phyloP scores from a whole-genome alignment of 2,113 vertebrate species.

The Tetraodon nigroviridis region DNA sequence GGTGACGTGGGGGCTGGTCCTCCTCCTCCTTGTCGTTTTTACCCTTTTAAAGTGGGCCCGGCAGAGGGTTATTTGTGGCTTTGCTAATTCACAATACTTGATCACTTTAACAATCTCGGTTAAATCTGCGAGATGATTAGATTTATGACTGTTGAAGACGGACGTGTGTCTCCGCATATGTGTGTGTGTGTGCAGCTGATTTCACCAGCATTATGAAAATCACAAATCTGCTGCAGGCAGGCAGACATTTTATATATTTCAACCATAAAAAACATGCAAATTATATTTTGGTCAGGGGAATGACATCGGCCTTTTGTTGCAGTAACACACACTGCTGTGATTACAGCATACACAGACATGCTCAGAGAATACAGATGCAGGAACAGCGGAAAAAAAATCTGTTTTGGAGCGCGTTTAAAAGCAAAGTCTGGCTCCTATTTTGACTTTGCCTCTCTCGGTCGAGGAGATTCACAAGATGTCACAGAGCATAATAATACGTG shows the following conservation, averaged over 20 bases:
- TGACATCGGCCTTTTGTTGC: slow-evolving; percentile 14
- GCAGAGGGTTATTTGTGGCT: slow-evolving; percentile 81
- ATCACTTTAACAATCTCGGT: slow-evolving; percentile 86
- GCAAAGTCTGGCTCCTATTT: slow-evolving; percentile 21
- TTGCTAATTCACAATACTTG: slow-evolving; percentile 90
- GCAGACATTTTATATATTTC: slow-evolving; percentile 43
- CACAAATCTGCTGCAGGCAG: slow-evolving; percentile 12
- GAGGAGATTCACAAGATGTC: slow-evolving; percentile 13
- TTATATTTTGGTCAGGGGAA: slow-evolving; percentile 25
- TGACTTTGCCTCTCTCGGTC: slow-evolving; percentile 10
- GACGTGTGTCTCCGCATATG: slow-evolving; percentile 24
- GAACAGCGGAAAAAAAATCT: background rate
- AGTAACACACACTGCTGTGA: slow-evolving; percentile 7
- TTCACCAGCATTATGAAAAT: slow-evolving; percentile 23
- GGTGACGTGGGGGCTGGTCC: slow-evolving; percentile 21
- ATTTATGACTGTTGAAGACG: slow-evolving; percentile 80
- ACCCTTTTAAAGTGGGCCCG: slow-evolving; percentile 80
- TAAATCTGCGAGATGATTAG: slow-evolving; percentile 87
- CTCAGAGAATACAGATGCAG: slow-evolving; percentile 13
- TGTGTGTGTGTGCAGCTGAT: slow-evolving; percentile 1
- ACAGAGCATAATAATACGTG: slow-evolving; percentile 18
- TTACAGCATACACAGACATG: background rate
- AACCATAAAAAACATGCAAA: slow-evolving; percentile 1
- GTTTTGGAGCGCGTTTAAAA: slow-evolving; percentile 13
- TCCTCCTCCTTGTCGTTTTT: slow-evolving; percentile 56